phyloP scores from a whole-genome alignment of 1,140 invertebrate species.

The Procambarus virginalis region DNA sequence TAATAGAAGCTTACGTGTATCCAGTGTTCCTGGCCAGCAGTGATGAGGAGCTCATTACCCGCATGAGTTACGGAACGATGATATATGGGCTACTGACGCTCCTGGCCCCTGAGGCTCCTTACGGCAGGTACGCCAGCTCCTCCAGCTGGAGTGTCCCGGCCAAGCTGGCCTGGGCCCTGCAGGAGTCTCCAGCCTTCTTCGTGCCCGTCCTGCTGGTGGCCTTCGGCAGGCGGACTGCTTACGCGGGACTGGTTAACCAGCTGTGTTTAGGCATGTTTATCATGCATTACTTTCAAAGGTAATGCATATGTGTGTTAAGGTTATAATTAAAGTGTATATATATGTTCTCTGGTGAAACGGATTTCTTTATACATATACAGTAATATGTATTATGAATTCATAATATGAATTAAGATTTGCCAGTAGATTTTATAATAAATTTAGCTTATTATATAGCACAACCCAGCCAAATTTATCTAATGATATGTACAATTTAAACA shows the following conservation, averaged over 20 bases:
- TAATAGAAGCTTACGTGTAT: conserved; percentile 33
- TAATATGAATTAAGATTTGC: no score
- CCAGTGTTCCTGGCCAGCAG: conserved; percentile 33
- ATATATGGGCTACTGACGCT: conserved; percentile 29
- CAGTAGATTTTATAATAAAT: no score
- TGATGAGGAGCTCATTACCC: conserved; percentile 9
- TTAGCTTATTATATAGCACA: no score
- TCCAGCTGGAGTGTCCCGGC: conserved; percentile 34
- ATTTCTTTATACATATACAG: no score
- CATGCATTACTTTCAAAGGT: conserved; percentile 62
- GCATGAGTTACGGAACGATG: conserved; percentile 19
- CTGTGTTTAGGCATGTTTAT: conserved; percentile 51
- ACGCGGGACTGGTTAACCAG: conserved; percentile 39
- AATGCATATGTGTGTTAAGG: background rate
- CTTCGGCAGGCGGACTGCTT: conserved; percentile 22
- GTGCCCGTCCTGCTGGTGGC: conserved; percentile 17
- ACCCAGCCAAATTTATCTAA: no score
- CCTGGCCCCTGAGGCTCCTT: background rate
- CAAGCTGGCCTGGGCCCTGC: conserved; percentile 31
- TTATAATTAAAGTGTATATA: no score
- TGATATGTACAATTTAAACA: no score
- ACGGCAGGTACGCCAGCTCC: conserved; percentile 13
- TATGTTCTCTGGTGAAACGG: no score
- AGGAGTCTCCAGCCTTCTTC: conserved; percentile 40
- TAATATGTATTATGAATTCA: no score